Evolutionary conservation across 2,113 vertebrate species (phyloP), one percentile per base, ranked within the genome.

Genomic region (Sialia sialis): DNA sequence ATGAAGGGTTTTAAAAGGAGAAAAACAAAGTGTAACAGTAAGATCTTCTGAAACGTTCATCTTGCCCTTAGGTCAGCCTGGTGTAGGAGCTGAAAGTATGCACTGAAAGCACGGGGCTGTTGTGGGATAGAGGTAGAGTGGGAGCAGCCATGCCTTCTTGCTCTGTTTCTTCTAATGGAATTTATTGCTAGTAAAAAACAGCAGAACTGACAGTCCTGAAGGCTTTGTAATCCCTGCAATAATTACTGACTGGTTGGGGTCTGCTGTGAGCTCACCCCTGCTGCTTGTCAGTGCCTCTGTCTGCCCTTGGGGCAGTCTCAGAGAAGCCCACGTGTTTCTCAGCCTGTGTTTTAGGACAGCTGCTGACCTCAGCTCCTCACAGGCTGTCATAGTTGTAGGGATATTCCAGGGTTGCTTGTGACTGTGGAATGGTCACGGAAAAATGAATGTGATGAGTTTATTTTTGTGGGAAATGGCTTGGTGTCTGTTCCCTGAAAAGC

Each of bases 71-170:
- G 85, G 32, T 86, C 38, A 92, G 70, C 38, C 51, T 82, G 46
- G 26, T 84, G 58, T 58, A 49, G 66, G 39, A 59, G n/a, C 77
- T 83, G 78, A 60, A 54, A 60, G 34, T n/a, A 22, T 4, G 8
- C 0, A 0, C 59, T 20, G 32, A 72, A 87, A 52, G 64, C 36
- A 36, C 0, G 0, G 0, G 58, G 43, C 43, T 63, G 58, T 51
- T 48, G n/a, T 13, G 49, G 55, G 52, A 49, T 32, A 2, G 9
- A 75, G 43, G 13, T 78, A 32, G 36, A 80, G 38, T 46, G 54
- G 59, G 39, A 95, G 30, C 70, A 69, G 5, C 78, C 19, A 7
- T 63, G 74, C 59, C n/a, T 74, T 78, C 60, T 88, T 93, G 68
- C 43, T 41, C 34, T 67, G 67, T 87, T 96, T 77, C 74, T 96